Conservation (phyloP, 2,797 vertebrate species). For the Oreortyx pictus region DNA sequence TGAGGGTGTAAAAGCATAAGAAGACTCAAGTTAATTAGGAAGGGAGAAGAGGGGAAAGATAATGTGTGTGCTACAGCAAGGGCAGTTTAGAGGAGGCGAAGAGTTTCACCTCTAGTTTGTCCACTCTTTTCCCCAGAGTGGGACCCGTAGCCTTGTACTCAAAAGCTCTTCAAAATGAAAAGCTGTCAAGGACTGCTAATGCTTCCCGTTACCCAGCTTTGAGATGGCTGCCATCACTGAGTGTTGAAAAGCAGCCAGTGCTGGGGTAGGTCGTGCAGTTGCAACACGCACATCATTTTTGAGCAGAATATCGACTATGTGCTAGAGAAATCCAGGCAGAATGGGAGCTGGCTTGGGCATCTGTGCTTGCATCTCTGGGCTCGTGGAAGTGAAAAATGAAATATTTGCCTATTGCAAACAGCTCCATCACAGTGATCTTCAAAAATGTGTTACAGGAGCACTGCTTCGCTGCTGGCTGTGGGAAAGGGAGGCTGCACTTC, state of each 20-base stretch:
- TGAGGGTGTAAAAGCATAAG: background rate
- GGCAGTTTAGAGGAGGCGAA: background rate
- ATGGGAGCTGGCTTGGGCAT: conserved; percentile 64
- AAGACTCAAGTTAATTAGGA: conserved; percentile 10
- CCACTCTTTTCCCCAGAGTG: background rate
- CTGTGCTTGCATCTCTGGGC: conserved; percentile 45
- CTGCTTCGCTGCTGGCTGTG: background rate
- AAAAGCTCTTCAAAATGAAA: conserved; percentile 12
- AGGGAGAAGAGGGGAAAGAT: background rate
- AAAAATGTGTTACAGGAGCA: conserved; percentile 52
- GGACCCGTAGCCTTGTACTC: conserved; percentile 1
- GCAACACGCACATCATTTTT: conserved; percentile 49
- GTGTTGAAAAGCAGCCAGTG: conserved; percentile 60
- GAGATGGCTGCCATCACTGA: conserved; percentile 47
- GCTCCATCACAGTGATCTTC: conserved; percentile 66
- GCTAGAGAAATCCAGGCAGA: conserved; percentile 59
- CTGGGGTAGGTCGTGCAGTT: conserved; percentile 68
- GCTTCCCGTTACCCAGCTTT: background rate
- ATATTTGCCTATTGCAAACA: conserved; percentile 63
- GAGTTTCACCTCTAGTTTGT: background rate
- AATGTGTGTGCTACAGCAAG: background rate
- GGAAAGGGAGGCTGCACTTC: conserved; percentile 36
- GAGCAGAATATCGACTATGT: conserved; percentile 16
- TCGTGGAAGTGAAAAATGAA: conserved; percentile 65
- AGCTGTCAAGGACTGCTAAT: conserved; percentile 28